Percentiles rank a stretch among this genome's conserved stretches.
phyloP scores from a whole-genome alignment of 2,797 vertebrate genomes.

The Crenuchus spilurus region DNA sequence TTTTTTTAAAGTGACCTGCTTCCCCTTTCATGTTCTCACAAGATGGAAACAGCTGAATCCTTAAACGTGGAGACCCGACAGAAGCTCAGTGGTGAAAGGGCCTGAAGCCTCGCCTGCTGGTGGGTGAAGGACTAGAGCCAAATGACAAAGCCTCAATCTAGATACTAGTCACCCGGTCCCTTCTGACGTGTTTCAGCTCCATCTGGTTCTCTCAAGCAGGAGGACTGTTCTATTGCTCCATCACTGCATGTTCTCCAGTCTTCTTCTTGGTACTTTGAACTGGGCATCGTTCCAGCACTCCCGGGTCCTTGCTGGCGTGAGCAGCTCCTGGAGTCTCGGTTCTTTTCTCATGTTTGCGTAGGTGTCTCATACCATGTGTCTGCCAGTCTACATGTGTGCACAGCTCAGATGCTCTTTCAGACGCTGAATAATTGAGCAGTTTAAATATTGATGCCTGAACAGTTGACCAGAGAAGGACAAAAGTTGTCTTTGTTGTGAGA shows the following conservation, averaged over 20 bases:
- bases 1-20: not conserved
- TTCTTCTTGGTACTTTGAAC: not conserved
- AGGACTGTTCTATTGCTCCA: not conserved
- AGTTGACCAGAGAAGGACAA: not conserved
- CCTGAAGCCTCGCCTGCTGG: constrained; percentile 13
- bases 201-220: not conserved
- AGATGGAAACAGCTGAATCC: not conserved
- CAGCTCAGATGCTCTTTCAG: not conserved
- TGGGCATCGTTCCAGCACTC: too few species aligned
- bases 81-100: not conserved
- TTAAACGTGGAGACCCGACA: not conserved
- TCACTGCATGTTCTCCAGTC: not conserved
- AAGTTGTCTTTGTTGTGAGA: not conserved
- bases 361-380: not conserved
- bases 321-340: not conserved
- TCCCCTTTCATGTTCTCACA: not conserved
- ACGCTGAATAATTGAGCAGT: constrained; percentile 1
- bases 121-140: not conserved
- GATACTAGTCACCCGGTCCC: not conserved
- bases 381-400: not conserved
- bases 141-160: not conserved
- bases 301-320: not conserved
- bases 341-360: not conserved
- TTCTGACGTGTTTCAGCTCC: not conserved
- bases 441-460: constrained; percentile 13